A percentile compares a stretch with the other conserved stretches of the same genome.
Conservation (phyloP, 2,888 invertebrate genomes). For the Cepaea hortensis region DNA sequence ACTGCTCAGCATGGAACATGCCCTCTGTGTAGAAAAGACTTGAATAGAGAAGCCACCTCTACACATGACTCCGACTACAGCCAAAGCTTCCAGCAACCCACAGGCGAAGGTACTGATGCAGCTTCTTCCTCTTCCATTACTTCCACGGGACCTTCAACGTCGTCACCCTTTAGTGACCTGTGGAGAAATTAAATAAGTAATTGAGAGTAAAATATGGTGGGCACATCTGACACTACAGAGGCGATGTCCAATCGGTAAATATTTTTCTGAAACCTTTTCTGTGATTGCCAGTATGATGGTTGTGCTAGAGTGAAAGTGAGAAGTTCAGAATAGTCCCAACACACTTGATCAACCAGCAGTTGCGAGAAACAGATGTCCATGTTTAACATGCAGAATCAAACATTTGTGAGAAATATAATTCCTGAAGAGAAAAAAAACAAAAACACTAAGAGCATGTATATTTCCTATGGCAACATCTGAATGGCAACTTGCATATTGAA, state of each 20-base stretch:
- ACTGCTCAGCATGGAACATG: slow-evolving; percentile 89
- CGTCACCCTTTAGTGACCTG: slow-evolving; percentile 31
- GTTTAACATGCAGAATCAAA: too few species aligned
- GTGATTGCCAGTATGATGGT: slow-evolving; percentile 19
- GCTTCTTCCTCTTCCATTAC: slow-evolving; percentile 34
- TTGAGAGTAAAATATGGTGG: background rate
- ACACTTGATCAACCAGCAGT: background rate
- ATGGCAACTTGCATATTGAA: too few species aligned
- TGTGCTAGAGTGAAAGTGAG: background rate
- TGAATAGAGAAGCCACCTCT: slow-evolving; percentile 78
- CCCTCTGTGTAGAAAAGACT: slow-evolving; percentile 92
- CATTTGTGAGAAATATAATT: too few species aligned
- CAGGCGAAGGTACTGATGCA: slow-evolving; percentile 1
- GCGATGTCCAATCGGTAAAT: background rate
- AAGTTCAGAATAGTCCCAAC: background rate
- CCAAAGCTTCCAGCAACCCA: background rate
- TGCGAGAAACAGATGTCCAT: background rate
- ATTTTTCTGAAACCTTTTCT: background rate
- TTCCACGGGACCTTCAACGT: slow-evolving; percentile 41
- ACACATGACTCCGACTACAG: slow-evolving; percentile 52
- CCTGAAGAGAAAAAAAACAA: too few species aligned
- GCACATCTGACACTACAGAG: background rate
- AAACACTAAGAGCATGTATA: too few species aligned
- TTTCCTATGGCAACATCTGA: too few species aligned
- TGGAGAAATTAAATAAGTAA: slow-evolving; percentile 2